Conservation (phyloP, 1,140 invertebrate species). For the Zaprionus nigranus region DNA sequence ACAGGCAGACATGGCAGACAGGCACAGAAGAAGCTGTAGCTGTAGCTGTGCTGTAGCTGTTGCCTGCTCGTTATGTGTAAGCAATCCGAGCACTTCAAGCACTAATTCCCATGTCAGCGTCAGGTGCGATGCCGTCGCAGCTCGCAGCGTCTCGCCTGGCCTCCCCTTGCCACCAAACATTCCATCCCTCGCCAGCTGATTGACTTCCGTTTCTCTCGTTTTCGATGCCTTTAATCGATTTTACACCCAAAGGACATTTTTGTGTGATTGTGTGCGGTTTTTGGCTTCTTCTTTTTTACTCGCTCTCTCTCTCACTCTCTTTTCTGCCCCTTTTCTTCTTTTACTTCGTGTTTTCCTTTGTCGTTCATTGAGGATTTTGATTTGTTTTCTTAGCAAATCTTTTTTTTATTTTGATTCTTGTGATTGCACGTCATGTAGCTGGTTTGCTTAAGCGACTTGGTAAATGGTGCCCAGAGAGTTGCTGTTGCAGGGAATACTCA, state of each 20-base stretch:
- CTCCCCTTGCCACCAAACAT: not conserved
- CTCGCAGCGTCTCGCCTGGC: not conserved
- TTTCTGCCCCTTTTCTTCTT: constrained; percentile 7
- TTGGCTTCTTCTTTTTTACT: constrained; percentile 16
- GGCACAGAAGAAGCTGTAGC: not conserved
- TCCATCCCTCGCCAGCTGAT: constrained; percentile 56
- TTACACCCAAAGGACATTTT: constrained; percentile 83
- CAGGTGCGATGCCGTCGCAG: constrained; percentile 46
- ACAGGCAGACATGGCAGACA: not conserved
- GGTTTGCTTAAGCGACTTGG: constrained; percentile 55
- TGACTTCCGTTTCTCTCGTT: constrained; percentile 72
- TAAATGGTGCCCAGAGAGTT: constrained; percentile 31
- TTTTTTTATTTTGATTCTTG: constrained; percentile 21
- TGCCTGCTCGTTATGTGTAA: constrained; percentile 43
- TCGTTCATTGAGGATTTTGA: constrained; percentile 57
- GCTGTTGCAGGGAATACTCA: not conserved
- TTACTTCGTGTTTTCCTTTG: constrained; percentile 13
- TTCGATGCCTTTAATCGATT: constrained; percentile 76
- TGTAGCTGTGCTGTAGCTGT: not conserved
- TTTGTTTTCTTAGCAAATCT: constrained; percentile 58
- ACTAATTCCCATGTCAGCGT: constrained; percentile 68
- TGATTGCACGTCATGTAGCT: constrained; percentile 30
- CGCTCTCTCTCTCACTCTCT: constrained; percentile 9
- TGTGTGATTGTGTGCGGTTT: constrained; percentile 77
- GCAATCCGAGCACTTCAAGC: constrained; percentile 40